These are phyloP conservation scores for Sardinella longiceps DNA, from an alignment of 2,797 vertebrate genomes.

Conservation along the genomic window DNA sequence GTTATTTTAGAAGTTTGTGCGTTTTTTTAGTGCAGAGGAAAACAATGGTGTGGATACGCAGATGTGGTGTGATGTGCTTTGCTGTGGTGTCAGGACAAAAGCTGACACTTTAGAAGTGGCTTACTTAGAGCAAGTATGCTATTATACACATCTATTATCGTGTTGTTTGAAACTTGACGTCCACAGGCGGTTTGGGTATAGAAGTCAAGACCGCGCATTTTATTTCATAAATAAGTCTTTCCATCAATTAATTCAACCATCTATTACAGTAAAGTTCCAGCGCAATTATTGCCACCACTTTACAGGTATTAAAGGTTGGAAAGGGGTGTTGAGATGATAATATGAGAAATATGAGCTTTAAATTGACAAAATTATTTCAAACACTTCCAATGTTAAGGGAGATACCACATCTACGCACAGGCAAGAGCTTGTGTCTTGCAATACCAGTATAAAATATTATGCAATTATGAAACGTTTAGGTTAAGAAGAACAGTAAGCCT, in stretches of 20 bases:
- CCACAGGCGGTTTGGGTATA: not conserved
- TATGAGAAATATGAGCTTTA: not conserved
- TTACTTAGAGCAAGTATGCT: not conserved
- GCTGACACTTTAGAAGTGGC: not conserved
- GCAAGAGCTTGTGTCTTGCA: too few species aligned
- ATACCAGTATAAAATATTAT: not conserved
- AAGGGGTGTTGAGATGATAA: not conserved
- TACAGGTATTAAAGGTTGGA: not conserved
- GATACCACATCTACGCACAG: too few species aligned
- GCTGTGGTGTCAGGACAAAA: not conserved
- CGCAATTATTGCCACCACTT: not conserved
- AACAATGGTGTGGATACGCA: not conserved
- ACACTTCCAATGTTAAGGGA: not conserved
- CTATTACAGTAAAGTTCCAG: not conserved
- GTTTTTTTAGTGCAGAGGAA: not conserved
- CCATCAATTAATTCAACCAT: not conserved
- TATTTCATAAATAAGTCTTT: not conserved
- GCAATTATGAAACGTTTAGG: not conserved
- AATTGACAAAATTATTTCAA: not conserved
- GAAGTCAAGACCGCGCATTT: not conserved
- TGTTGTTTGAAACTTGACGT: not conserved
- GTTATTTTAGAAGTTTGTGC: not conserved
- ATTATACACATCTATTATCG: not conserved
- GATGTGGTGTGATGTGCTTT: not conserved
- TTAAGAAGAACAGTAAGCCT: not conserved